Evolutionary conservation across 2,797 vertebrate species (phyloP).

Genomic region (Tokudaia muenninki): DNA sequence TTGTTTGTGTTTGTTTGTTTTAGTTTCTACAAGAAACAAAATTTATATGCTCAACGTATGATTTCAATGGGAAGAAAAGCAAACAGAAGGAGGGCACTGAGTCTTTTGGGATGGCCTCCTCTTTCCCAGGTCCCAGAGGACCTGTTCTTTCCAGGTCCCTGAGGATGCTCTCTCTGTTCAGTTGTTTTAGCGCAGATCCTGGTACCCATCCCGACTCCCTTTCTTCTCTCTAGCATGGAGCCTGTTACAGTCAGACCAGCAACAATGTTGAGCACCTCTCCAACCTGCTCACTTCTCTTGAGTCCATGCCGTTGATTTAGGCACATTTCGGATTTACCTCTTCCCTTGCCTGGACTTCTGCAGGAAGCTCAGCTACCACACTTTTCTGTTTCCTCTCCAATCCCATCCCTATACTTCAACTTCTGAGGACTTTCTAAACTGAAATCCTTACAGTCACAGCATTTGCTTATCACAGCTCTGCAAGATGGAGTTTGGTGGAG

Average conservation of each 20-base stretch:
- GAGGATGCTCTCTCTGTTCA: too few species aligned
- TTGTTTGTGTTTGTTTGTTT: slow-evolving; percentile 18
- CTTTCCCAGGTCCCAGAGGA: background rate
- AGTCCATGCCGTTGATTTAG: too few species aligned
- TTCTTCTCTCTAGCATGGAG: background rate
- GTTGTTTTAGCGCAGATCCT: background rate
- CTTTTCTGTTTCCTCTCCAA: background rate
- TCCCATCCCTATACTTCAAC: background rate
- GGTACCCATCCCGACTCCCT: accelerated
- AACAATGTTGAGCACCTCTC: background rate
- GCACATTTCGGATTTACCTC: background rate
- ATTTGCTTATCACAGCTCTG: background rate
- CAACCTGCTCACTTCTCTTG: background rate
- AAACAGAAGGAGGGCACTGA: background rate
- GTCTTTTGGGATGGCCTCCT: background rate
- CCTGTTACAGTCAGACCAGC: too few species aligned
- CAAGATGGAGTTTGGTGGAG: accelerated
- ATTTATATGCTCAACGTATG: background rate
- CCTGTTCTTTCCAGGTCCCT: background rate
- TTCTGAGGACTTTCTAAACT: background rate
- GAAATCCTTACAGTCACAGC: too few species aligned
- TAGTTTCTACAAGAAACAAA: background rate
- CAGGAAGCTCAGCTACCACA: background rate
- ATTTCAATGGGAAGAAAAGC: slow-evolving; percentile 16
- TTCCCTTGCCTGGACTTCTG: background rate